Evolutionary conservation across 2,888 invertebrate genomes (phyloP), one percentile per base, ranked within the genome.

Genomic region (Penaeus monodon): DNA sequence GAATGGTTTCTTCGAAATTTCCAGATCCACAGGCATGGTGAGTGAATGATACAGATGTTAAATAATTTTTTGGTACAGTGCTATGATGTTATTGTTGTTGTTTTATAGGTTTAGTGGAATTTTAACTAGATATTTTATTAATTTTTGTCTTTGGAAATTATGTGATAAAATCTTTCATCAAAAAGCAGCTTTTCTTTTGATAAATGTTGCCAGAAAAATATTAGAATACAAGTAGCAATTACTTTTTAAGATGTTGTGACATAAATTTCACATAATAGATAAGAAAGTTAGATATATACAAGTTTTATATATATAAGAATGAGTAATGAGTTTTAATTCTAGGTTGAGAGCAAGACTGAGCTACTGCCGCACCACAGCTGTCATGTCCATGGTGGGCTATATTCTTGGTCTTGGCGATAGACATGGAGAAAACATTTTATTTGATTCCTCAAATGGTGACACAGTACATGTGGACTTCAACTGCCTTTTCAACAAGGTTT

Each of bases 391-490:
- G 95, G 96, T 98, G 88, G 98, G 98, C 81, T 98, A 97, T 91
- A 96, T 98, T 91, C 94, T 98, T 85, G 98, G 98, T 0, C 94
- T 99, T 24, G 99, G 99, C 22, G 99, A 99, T 93, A 81, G 90
- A 20, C 90, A 90, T 86, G 90, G 90, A 6, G 94, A 99, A 93
- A 99, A 99, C 92, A 97, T 99, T 91, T 94, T 98, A 14, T 94
- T 99, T 91, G 99, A 99, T 93, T 95, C 97, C 0, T 96, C 95
- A 0, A 96, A 95, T 91, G 99, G 99, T 0, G 98, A 99, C 92
- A 95, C 96, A 0, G 96, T 99, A 0, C 99, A 99, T 92, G 99
- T 99, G 0, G 99, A 99, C 93, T 99, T 99, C 92, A 99, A 98
- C 93, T 98, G 98, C 92, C 93, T 99, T 27, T 99, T 99, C 93